A percentile compares a stretch with the other conserved stretches of the same genome.
Conservation (phyloP, 2,888 invertebrate species). For the Cantharis nigra region DNA sequence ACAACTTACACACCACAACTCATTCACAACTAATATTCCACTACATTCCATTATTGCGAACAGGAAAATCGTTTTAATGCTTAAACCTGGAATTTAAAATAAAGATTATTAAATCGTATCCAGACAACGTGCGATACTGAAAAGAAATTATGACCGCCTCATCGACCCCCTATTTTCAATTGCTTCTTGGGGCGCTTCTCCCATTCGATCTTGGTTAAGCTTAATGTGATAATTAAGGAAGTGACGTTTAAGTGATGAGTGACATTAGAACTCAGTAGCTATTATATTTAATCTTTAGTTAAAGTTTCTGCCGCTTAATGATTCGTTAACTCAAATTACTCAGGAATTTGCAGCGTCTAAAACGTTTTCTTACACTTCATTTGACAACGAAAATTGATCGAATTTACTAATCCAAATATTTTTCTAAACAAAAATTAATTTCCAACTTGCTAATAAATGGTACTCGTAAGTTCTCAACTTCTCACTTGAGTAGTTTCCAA, state of each 20-base stretch:
- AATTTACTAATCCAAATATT: neutral
- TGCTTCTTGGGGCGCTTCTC: conserved; percentile 23
- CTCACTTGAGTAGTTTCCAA: neutral
- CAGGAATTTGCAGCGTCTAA: conserved; percentile 46
- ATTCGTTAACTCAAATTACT: conserved; percentile 54
- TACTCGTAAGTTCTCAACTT: neutral
- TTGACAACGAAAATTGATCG: conserved; percentile 12
- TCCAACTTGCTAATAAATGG: neutral
- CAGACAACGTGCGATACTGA: neutral
- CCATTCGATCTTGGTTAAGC: conserved; percentile 30
- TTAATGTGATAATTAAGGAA: conserved; percentile 56
- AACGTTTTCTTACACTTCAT: conserved; percentile 33
- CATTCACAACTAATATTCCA: neutral
- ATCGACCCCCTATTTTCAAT: neutral
- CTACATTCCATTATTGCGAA: neutral
- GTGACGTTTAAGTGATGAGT: conserved; percentile 57
- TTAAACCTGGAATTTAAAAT: neutral
- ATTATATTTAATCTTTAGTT: conserved; percentile 57
- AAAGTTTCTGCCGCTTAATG: conserved; percentile 53
- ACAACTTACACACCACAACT: neutral
- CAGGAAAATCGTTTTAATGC: neutral
- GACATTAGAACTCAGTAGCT: conserved; percentile 56
- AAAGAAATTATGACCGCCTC: neutral
- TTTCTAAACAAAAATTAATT: neutral
- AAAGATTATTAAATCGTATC: neutral